Evolutionary conservation across 1,140 invertebrate species (phyloP).

Genomic region (Cydia splendana): DNA sequence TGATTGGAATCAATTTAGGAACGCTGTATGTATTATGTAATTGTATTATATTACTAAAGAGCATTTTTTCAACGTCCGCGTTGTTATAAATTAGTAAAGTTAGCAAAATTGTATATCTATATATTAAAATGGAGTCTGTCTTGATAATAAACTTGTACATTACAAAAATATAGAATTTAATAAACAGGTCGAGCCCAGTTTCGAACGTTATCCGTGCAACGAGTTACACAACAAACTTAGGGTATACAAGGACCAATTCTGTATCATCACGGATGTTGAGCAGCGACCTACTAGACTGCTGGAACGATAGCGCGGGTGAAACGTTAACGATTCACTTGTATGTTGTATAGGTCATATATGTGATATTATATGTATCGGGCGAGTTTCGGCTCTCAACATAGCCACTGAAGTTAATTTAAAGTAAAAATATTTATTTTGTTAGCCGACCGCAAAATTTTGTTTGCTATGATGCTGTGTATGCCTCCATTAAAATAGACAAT

Average conservation of each 20-base stretch:
- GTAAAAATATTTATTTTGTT: conserved; percentile 30
- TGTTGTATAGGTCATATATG: conserved; percentile 6
- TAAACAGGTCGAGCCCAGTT: neutral
- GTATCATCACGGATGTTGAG: neutral
- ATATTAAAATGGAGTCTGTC: conserved; percentile 13
- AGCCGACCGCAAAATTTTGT: neutral
- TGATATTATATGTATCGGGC: conserved; percentile 25
- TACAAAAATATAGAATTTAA: conserved; percentile 19
- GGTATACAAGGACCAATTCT: conserved; percentile 1
- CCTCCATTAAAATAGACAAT: neutral
- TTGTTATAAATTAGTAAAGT: conserved; percentile 21
- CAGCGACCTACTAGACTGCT: conserved; percentile 1
- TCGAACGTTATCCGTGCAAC: neutral
- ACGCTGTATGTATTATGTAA: conserved; percentile 10
- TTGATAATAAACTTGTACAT: conserved; percentile 26
- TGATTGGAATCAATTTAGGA: neutral
- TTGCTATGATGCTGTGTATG: neutral
- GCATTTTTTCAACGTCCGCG: neutral
- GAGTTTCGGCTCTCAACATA: conserved; percentile 20
- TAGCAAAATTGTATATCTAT: conserved; percentile 23
- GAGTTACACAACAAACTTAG: neutral
- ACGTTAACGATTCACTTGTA: neutral
- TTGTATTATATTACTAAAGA: conserved; percentile 12
- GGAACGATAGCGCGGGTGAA: neutral
- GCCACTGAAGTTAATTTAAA: conserved; percentile 3